Percentiles rank a stretch among this genome's conserved stretches.
Conservation (phyloP, 2,113 vertebrate species). For the Chionis minor region DNA sequence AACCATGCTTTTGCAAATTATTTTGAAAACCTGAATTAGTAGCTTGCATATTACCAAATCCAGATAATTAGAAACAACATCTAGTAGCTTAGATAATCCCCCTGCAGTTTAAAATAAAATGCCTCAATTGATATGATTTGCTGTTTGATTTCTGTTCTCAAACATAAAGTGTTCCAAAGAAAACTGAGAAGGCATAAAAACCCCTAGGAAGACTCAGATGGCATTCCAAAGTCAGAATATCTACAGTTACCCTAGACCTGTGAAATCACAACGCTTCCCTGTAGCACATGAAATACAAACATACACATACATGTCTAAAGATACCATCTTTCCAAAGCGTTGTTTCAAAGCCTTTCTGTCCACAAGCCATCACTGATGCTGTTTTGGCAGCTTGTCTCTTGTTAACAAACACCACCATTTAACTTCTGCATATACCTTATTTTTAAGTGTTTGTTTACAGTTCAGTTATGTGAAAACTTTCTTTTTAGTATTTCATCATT, state of each 20-base stretch:
- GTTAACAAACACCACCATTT: neutral
- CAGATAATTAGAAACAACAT: neutral
- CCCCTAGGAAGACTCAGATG: neutral
- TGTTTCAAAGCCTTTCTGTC: neutral
- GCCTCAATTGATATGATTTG: neutral
- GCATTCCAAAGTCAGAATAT: neutral
- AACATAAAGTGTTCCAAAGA: neutral
- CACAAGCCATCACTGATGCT: neutral
- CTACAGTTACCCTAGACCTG: neutral
- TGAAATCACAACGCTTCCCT: neutral
- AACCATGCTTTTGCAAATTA: neutral
- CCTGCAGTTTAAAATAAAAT: neutral
- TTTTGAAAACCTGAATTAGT: neutral
- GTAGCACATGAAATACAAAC: neutral
- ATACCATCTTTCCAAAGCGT: neutral
- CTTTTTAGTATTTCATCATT: neutral
- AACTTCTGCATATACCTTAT: neutral
- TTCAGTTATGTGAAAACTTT: neutral
- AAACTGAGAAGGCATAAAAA: neutral
- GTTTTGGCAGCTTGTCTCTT: neutral
- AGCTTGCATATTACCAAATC: neutral
- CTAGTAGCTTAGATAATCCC: neutral
- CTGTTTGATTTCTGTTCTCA: neutral
- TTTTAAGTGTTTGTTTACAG: neutral
- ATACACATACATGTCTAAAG: neutral